Evolutionary conservation across 2,797 vertebrate genomes (phyloP).

Genomic region (Staurois parvus): DNA sequence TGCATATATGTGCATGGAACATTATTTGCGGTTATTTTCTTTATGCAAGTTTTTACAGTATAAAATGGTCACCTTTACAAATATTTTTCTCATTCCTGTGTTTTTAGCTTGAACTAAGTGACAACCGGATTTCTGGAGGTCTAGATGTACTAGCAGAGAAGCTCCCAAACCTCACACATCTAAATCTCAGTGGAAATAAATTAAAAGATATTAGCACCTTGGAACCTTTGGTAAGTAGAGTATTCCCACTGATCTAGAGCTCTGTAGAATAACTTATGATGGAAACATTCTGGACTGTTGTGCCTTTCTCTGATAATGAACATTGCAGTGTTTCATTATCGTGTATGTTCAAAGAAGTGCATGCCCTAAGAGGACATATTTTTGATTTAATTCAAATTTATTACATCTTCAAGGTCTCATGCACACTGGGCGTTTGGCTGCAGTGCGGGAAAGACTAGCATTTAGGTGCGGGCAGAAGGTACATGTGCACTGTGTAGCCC

Average conservation of each 20-base stretch:
- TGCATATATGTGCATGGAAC: neutral
- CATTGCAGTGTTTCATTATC: neutral
- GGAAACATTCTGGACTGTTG: neutral
- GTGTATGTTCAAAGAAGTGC: neutral
- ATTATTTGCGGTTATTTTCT: too few species aligned
- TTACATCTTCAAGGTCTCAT: too few species aligned
- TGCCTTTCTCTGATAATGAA: neutral
- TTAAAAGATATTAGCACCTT: conserved; percentile 94
- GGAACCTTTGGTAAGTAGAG: conserved; percentile 88
- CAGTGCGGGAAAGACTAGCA: too few species aligned
- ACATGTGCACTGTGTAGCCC: too few species aligned
- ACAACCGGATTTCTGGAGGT: conserved; percentile 92
- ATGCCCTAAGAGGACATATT: neutral
- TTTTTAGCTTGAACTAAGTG: conserved; percentile 89
- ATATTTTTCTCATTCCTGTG: conserved; percentile 60
- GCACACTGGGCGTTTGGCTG: too few species aligned
- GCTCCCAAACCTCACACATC: conserved; percentile 91
- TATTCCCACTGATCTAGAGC: neutral
- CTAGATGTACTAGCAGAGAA: conserved; percentile 93
- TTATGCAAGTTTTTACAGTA: too few species aligned
- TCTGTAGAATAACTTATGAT: neutral
- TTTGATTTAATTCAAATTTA: too few species aligned
- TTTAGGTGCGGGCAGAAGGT: too few species aligned
- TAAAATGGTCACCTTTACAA: too few species aligned
- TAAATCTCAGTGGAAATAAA: conserved; percentile 94